Base-by-base conservation (phyloP, 2,797 vertebrate genomes). In the Anas georgica region DNA sequence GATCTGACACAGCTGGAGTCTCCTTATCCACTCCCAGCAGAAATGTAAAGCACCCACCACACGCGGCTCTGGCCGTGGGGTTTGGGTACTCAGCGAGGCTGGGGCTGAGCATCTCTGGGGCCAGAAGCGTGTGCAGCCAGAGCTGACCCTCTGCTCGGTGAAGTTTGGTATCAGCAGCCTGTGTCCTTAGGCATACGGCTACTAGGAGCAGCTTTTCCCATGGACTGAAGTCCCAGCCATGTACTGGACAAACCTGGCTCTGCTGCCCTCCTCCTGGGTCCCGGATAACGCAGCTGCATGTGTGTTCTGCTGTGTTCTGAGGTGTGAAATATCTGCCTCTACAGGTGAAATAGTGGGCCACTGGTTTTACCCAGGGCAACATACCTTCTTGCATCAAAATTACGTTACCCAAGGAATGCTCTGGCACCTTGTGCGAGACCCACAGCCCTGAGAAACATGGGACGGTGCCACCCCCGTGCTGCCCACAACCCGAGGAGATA, bases 1-100 rank as follows among this genome's bases (percentile, higher is more conserved):
- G 89, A 98, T 97, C 95, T 96, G 97, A 96, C 91, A 67, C 31
- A 77, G 93, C 93, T 62, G 79, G 84, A 76, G 91, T 88, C 90
- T 35, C 75, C 52, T 86, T 83, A 86, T 78, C 94, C 83, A 22
- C 54, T 75, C 78, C 59, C 23, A 80, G 55, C 22, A 64, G 86
- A 52, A 39, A n/a, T 45, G 6, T 85, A 13, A 26, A 45, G 43
- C 46, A 26, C 7, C 31, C 62, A 45, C 20, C 69, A 7, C 4
- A 8, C 33, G 10, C 6, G 0, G 0, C 37, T 67, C 46, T 14
- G 31, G 22, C n/a, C 0, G 0, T 10, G 41, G 33, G 67, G 37
- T 37, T 72, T 6, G 2, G 21, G 39, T 56, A 33, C n/a, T 1
- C 28, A 58, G 68, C 23, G 17, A 7, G 22, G 35, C 62, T 50